Evolutionary conservation across 2,888 invertebrate genomes (phyloP), one percentile per base, ranked within the genome.

Genomic region (Drosophila fulvimacula): DNA sequence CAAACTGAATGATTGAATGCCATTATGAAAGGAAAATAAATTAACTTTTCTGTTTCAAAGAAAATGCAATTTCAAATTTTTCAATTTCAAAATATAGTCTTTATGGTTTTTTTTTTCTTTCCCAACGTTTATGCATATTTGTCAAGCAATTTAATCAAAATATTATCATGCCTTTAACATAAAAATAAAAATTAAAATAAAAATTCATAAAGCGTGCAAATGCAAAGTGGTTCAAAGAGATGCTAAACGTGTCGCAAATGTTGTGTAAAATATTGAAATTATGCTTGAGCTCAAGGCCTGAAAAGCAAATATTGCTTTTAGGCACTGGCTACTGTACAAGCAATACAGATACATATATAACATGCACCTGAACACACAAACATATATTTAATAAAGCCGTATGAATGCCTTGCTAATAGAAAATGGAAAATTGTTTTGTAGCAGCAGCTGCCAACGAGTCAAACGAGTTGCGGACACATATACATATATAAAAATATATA

Each of bases 151-250:
- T 49, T 24, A 36, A 32, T 61, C 7, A 61, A 32, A 52, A 39
- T 53, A 52, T 65, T 65, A 48, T 36, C 56, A 66, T 48, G 30
- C 10, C 19, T n/a, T 36, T 10, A n/a, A 21, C 34, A 51, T 36
- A 38, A 21, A 34, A 34, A 19, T 13, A 49, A 34, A 49, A 49
- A 49, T 68, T 38, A 51, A 21, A 51, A 21, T 32, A 34, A 34
- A 57, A 56, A 49, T 68, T 38, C 21, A 56, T 48, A 48, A 39
- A 11, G 56, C 68, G 42, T 46, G 41, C 32, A 41, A 48, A 36
- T 36, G 24, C 24, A 52, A 52, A 24, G 4, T 11, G 3, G 10
- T 38, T 19, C 1, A 17, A 3, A 53, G 13, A 44, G 17, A 27
- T 42, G 51, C 41, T 17, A 52, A 44, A 1, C 15, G 17, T 15